Conservation (phyloP, 2,113 vertebrate genomes). For the Nibea albiflora region DNA sequence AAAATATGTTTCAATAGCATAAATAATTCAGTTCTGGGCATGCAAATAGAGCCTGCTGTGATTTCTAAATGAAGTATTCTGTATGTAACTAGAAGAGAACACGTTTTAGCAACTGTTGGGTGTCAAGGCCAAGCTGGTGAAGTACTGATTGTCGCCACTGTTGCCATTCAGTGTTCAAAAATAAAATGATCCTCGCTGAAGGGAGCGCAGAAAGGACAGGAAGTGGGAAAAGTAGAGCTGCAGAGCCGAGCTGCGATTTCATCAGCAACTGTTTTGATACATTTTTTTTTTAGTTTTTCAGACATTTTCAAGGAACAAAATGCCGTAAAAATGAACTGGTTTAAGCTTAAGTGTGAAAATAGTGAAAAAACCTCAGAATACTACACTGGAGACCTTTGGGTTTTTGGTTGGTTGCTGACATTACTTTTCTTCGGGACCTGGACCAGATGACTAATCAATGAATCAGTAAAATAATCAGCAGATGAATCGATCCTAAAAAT, state of each 20-base stretch:
- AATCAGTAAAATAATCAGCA: background rate
- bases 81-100: constrained; percentile 18
- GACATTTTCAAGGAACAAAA: background rate
- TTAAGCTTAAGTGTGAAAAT: background rate
- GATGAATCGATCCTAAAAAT: background rate
- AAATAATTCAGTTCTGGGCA: background rate
- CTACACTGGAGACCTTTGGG: background rate
- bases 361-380: background rate
- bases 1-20: background rate
- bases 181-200: background rate
- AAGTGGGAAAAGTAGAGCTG: constrained; percentile 10
- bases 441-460: background rate
- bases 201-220: constrained; percentile 15
- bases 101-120: background rate
- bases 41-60: background rate
- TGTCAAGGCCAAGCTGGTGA: constrained; percentile 13
- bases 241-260: background rate
- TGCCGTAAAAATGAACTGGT: background rate
- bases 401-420: background rate
- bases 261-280: background rate
- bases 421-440: background rate
- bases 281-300: too few species aligned
- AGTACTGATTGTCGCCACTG: constrained; percentile 6
- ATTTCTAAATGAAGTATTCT: background rate
- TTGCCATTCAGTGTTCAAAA: constrained; percentile 16